Evolutionary conservation across 2,113 vertebrate species (phyloP), one percentile per base, ranked within the genome.

Genomic region (Myrmecobius fasciatus): DNA sequence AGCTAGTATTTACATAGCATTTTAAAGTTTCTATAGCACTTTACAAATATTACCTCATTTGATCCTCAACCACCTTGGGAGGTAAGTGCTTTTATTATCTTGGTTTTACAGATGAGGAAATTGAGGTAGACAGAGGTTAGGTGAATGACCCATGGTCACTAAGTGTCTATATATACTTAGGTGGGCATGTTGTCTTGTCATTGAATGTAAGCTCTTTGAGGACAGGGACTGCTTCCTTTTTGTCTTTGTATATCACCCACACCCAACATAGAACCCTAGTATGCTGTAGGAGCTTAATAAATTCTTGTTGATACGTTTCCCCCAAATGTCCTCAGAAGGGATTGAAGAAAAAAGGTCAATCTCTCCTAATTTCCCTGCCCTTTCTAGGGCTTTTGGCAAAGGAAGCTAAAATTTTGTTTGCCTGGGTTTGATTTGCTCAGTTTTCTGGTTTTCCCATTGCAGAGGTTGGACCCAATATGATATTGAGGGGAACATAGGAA

Each of bases 341-440:
- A n/a, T 43, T 91, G 92, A 88, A 93, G 48, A 92, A 46, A 92
- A 54, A 91, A 56, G 56, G 49, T 25, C n/a, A 75, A 89, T 49
- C 43, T 25, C 89, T 92, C 56, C 49, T 12, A 94, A 10, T 94
- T 51, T 91, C 8, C 91, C 75, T 26, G 67, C 52, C 17, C 26
- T 95, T 94, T 31, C 43, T 48, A 92, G 56, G 49, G 48, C 91
- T 97, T 93, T 90, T 94, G 92, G 94, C 88, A 95, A 89, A 92
- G 91, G 47, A 94, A 36, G 31, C 92, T 92, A 93, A 31, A 24
- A 91, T 52, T 91, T 51, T 83, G 89, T 48, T 75, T 46, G 93
- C 46, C 91, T 91, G 95, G 75, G 88, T 53, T 91, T 53, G 92
- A 75, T 95, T 60, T 95, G 88, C 46, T 94, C 47, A 60, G 53